phyloP scores from a whole-genome alignment of 1,140 invertebrate species.

The Drosophila athabasca region DNA sequence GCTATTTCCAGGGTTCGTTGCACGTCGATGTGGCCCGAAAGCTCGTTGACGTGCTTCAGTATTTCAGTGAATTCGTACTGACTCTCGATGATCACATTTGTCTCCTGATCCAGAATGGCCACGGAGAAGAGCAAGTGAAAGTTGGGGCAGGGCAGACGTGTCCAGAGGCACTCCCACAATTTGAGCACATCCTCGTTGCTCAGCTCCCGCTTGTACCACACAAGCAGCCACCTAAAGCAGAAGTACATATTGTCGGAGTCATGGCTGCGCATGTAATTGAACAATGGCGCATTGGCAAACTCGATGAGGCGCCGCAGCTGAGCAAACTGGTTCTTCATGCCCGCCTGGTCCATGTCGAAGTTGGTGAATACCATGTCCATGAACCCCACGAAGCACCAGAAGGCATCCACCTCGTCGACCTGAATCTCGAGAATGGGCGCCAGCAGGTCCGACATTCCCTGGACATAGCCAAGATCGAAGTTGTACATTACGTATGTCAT shows the following conservation, averaged over 20 bases:
- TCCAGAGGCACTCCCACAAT: constrained; percentile 95
- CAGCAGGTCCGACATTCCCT: constrained; percentile 98
- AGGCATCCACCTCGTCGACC: constrained; percentile 90
- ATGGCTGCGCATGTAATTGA: constrained; percentile 93
- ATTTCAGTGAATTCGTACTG: constrained; percentile 98
- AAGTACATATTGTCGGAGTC: constrained; percentile 99
- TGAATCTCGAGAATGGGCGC: constrained; percentile 94
- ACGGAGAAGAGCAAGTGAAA: constrained; percentile 96
- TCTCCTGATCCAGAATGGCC: constrained; percentile 95
- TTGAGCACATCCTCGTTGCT: constrained; percentile 90
- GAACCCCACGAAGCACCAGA: constrained; percentile 99
- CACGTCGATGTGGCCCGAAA: constrained; percentile 93
- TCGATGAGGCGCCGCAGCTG: constrained; percentile 92
- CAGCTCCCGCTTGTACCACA: constrained; percentile 93
- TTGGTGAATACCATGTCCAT: constrained; percentile 98
- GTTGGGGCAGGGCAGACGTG: constrained; percentile 94
- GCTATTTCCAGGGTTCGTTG: constrained; percentile 91
- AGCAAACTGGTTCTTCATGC: constrained; percentile 96
- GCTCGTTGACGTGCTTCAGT: constrained; percentile 97
- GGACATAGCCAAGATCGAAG: constrained; percentile 98
- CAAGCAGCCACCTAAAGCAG: constrained; percentile 96
- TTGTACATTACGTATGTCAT: constrained; percentile 99
- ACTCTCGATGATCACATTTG: constrained; percentile 92
- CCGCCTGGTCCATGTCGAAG: constrained; percentile 98
- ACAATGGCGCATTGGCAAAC: constrained; percentile 93